Evolutionary conservation across 2,797 vertebrate genomes (phyloP), one percentile per base, ranked within the genome.

Genomic region (Fistularia commersonii): DNA sequence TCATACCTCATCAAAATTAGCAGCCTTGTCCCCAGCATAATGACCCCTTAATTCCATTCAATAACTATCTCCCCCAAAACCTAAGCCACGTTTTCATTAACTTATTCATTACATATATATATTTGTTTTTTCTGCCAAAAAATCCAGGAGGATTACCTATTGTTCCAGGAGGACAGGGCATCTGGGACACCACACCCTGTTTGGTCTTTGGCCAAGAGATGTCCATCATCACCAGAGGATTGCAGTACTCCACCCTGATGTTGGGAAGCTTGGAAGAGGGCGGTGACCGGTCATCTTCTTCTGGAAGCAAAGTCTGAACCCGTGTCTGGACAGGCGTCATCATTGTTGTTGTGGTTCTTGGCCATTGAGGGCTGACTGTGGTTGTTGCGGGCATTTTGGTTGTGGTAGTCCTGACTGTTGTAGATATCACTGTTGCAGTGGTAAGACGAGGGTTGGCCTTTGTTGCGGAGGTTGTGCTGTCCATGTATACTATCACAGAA

Each of bases 151-250:
- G 0, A 33, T 70, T 82, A 98, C 97, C 97, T 75, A 94, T 92
- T 0, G 93, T 95, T 53, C 95, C 95, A 11, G 93, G 58, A 0
- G 97, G 97, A 69, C 97, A 99, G 0, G 93, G 92, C 73, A 94
- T 93, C 74, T 92, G 94, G 0, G 94, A 90, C 49, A 91, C 55
- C 51, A 91, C 80, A 1, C 95, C 96, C 79, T 94, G 95, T 10
- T 90, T 92, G 0, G 95, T 98, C 60, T 91, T 94, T 13, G 94
- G 95, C 97, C 97, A 99, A 78, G 89, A 78, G 41, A 99, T 89
- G 32, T 96, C 93, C 0, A 93, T 89, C 63, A 94, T 93, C 62
- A 95, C 89, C 70, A 91, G 11, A 0, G 95, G 89, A 45, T 88
- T 92, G 32, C 97, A 99, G 86, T 90, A 95, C 69, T 98, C 96